A percentile compares a stretch with the other conserved stretches of the same genome.
Evolutionary conservation across 2,888 invertebrate genomes (phyloP).

Genomic region (Endotricha flammealis): DNA sequence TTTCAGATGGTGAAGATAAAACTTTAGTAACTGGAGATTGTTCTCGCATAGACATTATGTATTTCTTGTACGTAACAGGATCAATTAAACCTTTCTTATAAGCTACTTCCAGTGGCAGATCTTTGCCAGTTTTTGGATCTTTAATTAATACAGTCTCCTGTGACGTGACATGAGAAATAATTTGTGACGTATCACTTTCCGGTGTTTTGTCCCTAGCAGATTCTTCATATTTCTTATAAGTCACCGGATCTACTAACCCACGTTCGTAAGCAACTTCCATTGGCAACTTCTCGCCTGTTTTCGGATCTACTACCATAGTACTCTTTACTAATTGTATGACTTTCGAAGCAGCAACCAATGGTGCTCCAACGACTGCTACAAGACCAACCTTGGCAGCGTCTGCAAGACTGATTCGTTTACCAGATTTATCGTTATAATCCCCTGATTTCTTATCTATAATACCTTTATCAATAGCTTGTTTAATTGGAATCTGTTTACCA

Average conservation of each 20-base stretch:
- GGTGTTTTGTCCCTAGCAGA: slow-evolving; percentile 57
- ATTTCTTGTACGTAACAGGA: slow-evolving; percentile 26
- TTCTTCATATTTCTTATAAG: slow-evolving; percentile 72
- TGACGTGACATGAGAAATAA: slow-evolving; percentile 29
- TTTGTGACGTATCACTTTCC: slow-evolving; percentile 37
- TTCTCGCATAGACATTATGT: slow-evolving; percentile 14
- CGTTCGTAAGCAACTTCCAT: slow-evolving; percentile 88
- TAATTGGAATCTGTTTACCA: slow-evolving; percentile 81
- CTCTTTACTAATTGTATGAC: slow-evolving; percentile 81
- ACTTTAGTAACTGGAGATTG: slow-evolving; percentile 37
- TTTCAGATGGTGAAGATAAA: slow-evolving; percentile 51
- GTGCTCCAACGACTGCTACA: slow-evolving; percentile 86
- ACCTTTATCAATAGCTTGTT: slow-evolving; percentile 87
- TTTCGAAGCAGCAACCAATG: slow-evolving; percentile 84
- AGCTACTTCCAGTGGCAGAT: slow-evolving; percentile 87
- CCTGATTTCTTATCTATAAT: slow-evolving; percentile 85
- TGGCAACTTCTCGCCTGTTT: slow-evolving; percentile 87
- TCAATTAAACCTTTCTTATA: slow-evolving; percentile 79
- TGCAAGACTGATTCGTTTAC: slow-evolving; percentile 81
- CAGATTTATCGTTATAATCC: slow-evolving; percentile 82
- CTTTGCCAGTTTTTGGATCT: slow-evolving; percentile 88
- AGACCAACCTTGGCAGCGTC: slow-evolving; percentile 89
- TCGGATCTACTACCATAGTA: slow-evolving; percentile 86
- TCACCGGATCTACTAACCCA: slow-evolving; percentile 82
- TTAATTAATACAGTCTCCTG: slow-evolving; percentile 72